Evolutionary conservation across 2,888 invertebrate genomes (phyloP), one percentile per base, ranked within the genome.

Genomic region (Micropterix aruncella): DNA sequence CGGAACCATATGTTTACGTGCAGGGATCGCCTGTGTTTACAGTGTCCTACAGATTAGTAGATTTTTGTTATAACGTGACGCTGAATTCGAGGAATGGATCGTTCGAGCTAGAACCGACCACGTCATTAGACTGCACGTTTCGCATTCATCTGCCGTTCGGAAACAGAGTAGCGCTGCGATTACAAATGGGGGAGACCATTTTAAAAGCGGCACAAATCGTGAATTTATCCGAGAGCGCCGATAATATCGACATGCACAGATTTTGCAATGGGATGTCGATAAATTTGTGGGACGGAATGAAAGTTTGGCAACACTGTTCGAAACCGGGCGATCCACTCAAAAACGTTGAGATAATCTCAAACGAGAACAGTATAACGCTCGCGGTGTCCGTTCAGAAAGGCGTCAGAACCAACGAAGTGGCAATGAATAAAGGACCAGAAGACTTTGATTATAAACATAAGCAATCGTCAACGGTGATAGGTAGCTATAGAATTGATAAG

Each of bases 1-100:
- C 55, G 44, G 58, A 55, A 19, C 73, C 73, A 3, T 66, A 68
- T 38, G 57, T 81, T 49, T 73, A 73, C 54, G 61, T 79, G 45
- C 75, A 75, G 54, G 79, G 78, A 48, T 70, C 70, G 58, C 80
- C 80, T 46, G 73, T 77, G 60, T 83, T 82, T 69, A 72, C 75
- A 58, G 70, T 80, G 54, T 67, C 66, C 53, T 83, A 78, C 65
- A 76, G 75, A 56, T 62, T 76, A 53, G 82, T 83, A 47, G 83
- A 83, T 62, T 77, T 78, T 57, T 84, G 83, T 55, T 80, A 82
- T 58, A 79, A 82, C 59, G 74, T 82, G 50, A 76, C 79, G 27
- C 71, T 80, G 51, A 71, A 73, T 52, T 66, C 68, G 43, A 70
- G 73, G 51, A 81, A 79, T 65, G 81, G 77, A 56, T 75, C 79